These are phyloP conservation scores for Phymorhynchus buccinoides DNA, from an alignment of 1,140 invertebrate genomes.

Conservation along the genomic window DNA sequence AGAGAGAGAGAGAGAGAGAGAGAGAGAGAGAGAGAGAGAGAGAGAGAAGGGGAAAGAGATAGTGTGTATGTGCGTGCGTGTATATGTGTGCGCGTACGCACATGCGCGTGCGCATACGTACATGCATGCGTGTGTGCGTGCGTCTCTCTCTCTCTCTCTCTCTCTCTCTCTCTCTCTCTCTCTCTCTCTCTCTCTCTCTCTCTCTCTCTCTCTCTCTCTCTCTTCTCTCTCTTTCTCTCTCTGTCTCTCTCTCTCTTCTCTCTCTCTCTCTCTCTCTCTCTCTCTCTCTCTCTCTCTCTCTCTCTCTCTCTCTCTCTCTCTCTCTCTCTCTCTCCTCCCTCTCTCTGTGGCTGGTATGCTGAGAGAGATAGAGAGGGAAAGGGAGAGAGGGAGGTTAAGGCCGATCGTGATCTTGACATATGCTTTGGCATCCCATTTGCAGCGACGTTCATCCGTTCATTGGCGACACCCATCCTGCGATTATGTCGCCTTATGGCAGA, in stretches of 20 bases:
- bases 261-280: neutral
- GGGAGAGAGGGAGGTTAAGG: no score
- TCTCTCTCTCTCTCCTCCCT: neutral
- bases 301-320: neutral
- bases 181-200: slow-evolving; percentile 13
- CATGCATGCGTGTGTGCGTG: neutral
- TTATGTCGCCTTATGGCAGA: no score
- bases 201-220: neutral
- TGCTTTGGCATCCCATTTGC: no score
- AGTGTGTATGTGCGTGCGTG: no score
- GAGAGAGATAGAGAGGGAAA: no score
- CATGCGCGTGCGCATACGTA: neutral
- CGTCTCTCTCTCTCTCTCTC: neutral
- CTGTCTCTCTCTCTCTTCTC: neutral
- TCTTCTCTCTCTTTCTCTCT: neutral
- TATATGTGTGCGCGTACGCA: neutral
- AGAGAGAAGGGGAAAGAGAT: no score
- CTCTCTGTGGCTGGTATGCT: neutral
- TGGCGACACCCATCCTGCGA: no score
- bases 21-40: no score
- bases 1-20: no score
- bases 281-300: neutral
- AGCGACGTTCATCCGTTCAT: no score
- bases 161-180: slow-evolving; percentile 17
- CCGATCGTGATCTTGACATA: no score